Evolutionary conservation across 1,140 invertebrate genomes (phyloP), one percentile per base, ranked within the genome.

Genomic region (Galendromus occidentalis): DNA sequence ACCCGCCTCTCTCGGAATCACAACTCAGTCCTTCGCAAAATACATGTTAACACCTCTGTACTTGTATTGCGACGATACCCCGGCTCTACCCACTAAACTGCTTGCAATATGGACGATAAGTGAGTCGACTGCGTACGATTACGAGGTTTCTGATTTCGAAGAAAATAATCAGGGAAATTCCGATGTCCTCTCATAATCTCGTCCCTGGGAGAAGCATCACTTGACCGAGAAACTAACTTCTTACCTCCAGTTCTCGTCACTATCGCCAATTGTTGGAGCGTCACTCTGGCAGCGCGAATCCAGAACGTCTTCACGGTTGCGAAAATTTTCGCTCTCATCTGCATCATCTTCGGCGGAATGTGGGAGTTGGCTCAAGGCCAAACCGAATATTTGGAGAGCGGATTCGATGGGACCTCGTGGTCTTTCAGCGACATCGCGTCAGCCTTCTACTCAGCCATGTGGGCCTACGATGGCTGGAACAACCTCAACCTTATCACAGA

Each of bases 401-500:
- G 88, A 69, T 97, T 96, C 73, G 79, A 85, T 69, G 83, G 84
- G 1, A 86, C 86, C 2, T 84, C 82, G 0, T 80, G 76, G 0
- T 82, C 81, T 25, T 75, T 84, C 1, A 86, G 86, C 7, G 80
- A 84, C 68, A 81, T 92, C 5, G 87, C 89, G 0, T 77, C 93
- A n/a, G 89, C 90, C 0, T 87, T 96, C 71, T 96, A 94, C 74
- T 89, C 85, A 51, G 91, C 91, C 0, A 78, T 96, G 0, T 96
- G 92, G 86, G 89, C 91, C 0, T 96, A 94, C 73, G 90, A 94
- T 75, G 92, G 91, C 44, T 96, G 89, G 79, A 98, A 97, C 77
- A 97, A 96, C 77, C 80, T 97, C 51, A 98, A 97, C 78, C 98
- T 96, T 79, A 93, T 98, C 20, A 96, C 95, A 44, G 95, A 98